A percentile compares a stretch with the other conserved stretches of the same genome.
These are phyloP conservation scores for Pycnomerus fuliginosus DNA, from an alignment of 2,888 invertebrate species.

Conservation along the genomic window DNA sequence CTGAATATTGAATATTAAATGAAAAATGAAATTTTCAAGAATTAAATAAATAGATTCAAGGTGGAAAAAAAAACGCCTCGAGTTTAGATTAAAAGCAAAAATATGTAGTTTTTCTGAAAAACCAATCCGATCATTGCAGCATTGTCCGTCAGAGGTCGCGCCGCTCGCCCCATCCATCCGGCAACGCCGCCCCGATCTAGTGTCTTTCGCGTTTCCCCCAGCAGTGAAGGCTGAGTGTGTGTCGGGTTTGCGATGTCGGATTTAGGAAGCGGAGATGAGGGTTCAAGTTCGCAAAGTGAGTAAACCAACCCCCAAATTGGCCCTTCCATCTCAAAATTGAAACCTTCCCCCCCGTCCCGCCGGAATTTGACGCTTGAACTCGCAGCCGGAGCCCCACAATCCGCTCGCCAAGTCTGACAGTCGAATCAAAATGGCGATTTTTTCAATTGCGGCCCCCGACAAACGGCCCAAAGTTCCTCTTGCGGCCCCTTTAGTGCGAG, in stretches of 20 bases:
- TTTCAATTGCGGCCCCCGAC: constrained; percentile 26
- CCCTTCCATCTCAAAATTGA: constrained; percentile 4
- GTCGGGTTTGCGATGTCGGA: constrained; percentile 66
- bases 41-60: no score
- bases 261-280: constrained; percentile 79
- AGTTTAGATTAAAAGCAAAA: no score
- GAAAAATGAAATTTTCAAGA: no score
- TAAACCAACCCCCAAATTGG: constrained; percentile 42
- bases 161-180: no score
- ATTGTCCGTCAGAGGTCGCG: no score
- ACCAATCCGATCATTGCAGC: no score
- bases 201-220: constrained; percentile 45
- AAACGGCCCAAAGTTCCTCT: constrained; percentile 1
- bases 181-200: constrained; percentile 24
- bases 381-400: constrained; percentile 10
- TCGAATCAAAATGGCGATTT: constrained; percentile 46
- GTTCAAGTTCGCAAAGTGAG: constrained; percentile 77
- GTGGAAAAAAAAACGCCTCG: no score
- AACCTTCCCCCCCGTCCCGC: constrained; percentile 6
- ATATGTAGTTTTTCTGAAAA: no score
- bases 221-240: constrained; percentile 49
- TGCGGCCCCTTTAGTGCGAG: background rate
- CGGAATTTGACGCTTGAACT: constrained; percentile 7
- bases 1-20: no score
- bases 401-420: constrained; percentile 37